Evolutionary conservation across 2,888 invertebrate genomes (phyloP).

Genomic region (Dynastes tityus): DNA sequence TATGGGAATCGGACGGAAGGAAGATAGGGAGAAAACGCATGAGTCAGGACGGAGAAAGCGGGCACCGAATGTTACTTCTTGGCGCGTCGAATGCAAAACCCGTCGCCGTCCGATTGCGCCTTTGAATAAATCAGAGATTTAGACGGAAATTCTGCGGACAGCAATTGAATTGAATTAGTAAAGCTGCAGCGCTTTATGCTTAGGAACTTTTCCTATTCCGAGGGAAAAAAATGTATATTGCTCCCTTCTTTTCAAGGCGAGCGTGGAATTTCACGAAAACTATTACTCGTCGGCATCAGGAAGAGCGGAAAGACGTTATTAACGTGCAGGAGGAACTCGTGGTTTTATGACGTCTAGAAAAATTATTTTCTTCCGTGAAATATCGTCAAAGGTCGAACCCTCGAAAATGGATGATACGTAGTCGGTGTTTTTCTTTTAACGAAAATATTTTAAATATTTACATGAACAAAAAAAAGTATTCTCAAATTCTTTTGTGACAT

Average conservation of each 20-base stretch:
- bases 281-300: slow-evolving; percentile 4
- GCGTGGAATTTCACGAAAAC: slow-evolving; percentile 24
- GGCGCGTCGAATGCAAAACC: slow-evolving; percentile 36
- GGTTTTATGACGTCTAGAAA: slow-evolving; percentile 35
- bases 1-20: slow-evolving; percentile 24
- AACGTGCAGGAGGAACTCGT: slow-evolving; percentile 20
- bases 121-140: slow-evolving; percentile 47
- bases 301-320: slow-evolving; percentile 7
- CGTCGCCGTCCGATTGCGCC: slow-evolving; percentile 34
- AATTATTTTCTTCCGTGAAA: slow-evolving; percentile 19
- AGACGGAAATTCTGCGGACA: slow-evolving; percentile 28
- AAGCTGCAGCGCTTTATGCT: slow-evolving; percentile 30
- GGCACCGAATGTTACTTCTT: slow-evolving; percentile 25
- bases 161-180: slow-evolving; percentile 46
- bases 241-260: slow-evolving; percentile 17
- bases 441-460: too few relatives aligned
- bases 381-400: not conserved
- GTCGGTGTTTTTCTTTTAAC: too few relatives aligned
- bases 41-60: not conserved
- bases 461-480: too few relatives aligned
- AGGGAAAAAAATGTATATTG: slow-evolving; percentile 22
- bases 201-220: slow-evolving; percentile 14
- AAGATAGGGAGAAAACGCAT: not conserved
- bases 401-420: too few relatives aligned
- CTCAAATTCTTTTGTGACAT: too few relatives aligned